Evolutionary conservation across 2,113 vertebrate species (phyloP).

Genomic region (Pelvicachromis taeniatus): DNA sequence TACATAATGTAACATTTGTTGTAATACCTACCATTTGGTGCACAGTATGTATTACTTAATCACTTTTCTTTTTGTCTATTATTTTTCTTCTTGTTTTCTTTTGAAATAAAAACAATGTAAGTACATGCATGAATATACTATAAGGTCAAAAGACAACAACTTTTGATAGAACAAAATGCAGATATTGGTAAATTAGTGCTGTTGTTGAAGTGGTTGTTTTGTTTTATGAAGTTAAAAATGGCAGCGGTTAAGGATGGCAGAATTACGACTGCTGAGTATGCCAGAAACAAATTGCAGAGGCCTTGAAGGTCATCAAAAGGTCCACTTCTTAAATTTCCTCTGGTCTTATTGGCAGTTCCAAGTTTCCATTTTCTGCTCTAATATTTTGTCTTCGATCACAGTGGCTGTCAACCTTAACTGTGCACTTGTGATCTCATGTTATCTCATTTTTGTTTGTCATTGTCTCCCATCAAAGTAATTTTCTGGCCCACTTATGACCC

Average conservation of each 20-base stretch:
- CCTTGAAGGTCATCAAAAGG: background rate
- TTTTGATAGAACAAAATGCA: background rate
- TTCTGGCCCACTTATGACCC: background rate
- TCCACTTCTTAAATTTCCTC: background rate
- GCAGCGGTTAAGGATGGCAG: background rate
- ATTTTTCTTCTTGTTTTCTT: background rate
- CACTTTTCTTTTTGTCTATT: background rate
- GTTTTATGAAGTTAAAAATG: background rate
- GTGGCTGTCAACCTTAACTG: background rate
- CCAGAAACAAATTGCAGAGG: background rate
- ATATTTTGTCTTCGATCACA: background rate
- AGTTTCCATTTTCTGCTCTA: background rate
- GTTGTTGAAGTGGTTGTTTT: background rate
- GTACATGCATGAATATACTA: background rate
- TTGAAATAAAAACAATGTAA: background rate
- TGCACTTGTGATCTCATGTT: too few species aligned
- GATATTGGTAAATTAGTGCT: background rate
- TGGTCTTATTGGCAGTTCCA: background rate
- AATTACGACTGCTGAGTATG: background rate
- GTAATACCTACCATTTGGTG: background rate
- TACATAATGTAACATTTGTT: slow-evolving; percentile 23
- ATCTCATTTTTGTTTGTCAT: background rate
- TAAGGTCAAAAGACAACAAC: background rate
- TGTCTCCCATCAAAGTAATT: background rate
- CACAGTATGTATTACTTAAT: background rate